phyloP scores from a whole-genome alignment of 2,888 invertebrate species.

The Tiphia femorata region DNA sequence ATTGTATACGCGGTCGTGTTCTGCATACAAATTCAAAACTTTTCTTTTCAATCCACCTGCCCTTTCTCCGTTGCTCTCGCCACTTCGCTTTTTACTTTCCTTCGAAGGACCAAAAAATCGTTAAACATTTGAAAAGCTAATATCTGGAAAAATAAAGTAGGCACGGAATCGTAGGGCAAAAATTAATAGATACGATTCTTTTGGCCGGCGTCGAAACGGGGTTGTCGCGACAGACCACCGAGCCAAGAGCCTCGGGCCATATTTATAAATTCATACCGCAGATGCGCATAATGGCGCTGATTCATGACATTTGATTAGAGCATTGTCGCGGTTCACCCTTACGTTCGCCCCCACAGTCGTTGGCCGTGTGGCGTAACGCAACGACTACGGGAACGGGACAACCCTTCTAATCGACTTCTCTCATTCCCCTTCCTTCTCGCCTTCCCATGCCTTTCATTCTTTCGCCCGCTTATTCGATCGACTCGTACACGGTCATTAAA shows the following conservation, averaged over 20 bases:
- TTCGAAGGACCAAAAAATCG: no score
- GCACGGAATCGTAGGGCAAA: no score
- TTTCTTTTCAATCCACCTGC: no score
- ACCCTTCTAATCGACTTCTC: conserved; percentile 43
- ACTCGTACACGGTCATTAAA: conserved; percentile 33
- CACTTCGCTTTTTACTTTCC: no score
- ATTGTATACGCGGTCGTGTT: no score
- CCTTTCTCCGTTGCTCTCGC: no score
- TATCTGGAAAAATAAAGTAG: no score
- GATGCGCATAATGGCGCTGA: conserved; percentile 67
- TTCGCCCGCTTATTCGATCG: conserved; percentile 10
- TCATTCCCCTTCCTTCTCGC: background rate
- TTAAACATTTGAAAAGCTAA: no score
- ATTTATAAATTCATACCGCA: conserved; percentile 67
- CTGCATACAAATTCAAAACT: no score
- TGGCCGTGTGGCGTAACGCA: conserved; percentile 35
- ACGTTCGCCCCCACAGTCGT: conserved; percentile 40
- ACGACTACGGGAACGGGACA: conserved; percentile 36
- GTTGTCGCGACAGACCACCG: no score
- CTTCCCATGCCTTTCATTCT: conserved; percentile 3
- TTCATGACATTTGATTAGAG: conserved; percentile 68
- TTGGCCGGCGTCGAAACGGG: no score
- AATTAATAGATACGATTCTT: no score
- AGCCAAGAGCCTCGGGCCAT: conserved; percentile 61
- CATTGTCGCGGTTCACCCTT: conserved; percentile 61